Evolutionary conservation across 2,797 vertebrate species (phyloP), one percentile per base, ranked within the genome.

Genomic region (Protonibea diacanthus): DNA sequence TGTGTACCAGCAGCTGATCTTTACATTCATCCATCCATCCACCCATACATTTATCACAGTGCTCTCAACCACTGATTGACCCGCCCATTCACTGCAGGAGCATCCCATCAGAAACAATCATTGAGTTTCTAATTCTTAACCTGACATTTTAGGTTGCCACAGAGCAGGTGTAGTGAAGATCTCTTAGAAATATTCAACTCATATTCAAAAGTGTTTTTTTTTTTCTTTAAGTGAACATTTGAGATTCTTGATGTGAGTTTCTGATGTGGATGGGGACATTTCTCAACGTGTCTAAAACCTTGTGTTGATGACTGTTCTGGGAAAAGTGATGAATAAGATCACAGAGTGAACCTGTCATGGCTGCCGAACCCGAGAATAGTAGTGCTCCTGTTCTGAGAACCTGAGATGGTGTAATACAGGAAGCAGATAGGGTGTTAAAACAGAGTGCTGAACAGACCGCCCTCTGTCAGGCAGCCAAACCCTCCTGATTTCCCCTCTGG

Each of bases 381-480:
- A 20, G 0, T 48, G 17, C 8, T 80, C 25, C 64, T 51, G 15
- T 51, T 71, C 52, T 61, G 55, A 70, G 52, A 80, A 49, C 44
- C 44, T 49, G 59, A 53, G 18, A 25, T 12, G 27, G 29, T 73
- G 48, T 73, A 49, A 49, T 47, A 21, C 48, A n/a, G 21, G 66
- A 42, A 57, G 45, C n/a, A 62, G 25, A 51, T 14, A 55, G 57
- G 62, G 64, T 62, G 58, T 82, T 79, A 55, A 77, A 78, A 13
- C 27, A 45, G 52, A 61, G 42, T 15, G 15, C 45, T 45, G 21
- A 68, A 49, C 33, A 72, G 61, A 60, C 68, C 59, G 60, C 47
- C 27, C 11, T 33, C 55, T 78, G 73, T 81, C 71, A 68, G 69
- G 15, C 49, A 18, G 61, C 74, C 70, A 73, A 81, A 74, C 64